Percentiles rank a stretch among this genome's conserved stretches.
Conservation (phyloP, 2,888 invertebrate genomes). For the Dioctria linearis region DNA sequence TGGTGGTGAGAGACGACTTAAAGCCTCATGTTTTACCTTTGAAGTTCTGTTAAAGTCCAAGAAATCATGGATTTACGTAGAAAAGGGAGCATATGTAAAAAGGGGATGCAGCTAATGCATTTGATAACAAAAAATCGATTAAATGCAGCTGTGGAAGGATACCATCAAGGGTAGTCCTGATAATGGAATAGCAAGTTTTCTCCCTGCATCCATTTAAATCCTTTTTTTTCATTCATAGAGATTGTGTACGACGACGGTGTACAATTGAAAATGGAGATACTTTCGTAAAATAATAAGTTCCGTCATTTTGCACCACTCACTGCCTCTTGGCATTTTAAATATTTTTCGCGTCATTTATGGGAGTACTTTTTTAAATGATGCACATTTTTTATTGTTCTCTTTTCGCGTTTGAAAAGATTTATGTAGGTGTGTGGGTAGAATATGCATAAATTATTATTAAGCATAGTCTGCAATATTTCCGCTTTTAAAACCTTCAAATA, state of each 20-base stretch:
- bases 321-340: neutral
- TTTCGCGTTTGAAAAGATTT: too few species aligned
- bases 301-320: neutral
- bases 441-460: too few species aligned
- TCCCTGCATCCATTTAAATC: neutral
- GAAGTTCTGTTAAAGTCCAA: neutral
- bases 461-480: too few species aligned
- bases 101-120: neutral
- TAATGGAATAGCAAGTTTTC: neutral
- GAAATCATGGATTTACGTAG: neutral
- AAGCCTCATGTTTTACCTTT: neutral
- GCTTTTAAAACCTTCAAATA: too few species aligned
- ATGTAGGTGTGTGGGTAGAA: too few species aligned
- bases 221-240: neutral
- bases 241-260: neutral
- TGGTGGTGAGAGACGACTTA: neutral
- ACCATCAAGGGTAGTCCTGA: neutral
- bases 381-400: too few species aligned
- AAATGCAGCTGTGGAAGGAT: neutral
- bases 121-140: slow-evolving; percentile 1
- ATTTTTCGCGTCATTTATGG: neutral
- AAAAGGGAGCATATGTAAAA: neutral
- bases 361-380: too few species aligned
- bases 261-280: neutral
- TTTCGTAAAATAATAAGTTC: neutral